A percentile compares a stretch with the other conserved stretches of the same genome.
These are phyloP conservation scores for Samia ricini DNA, from an alignment of 1,140 invertebrate species.

Conservation along the genomic window DNA sequence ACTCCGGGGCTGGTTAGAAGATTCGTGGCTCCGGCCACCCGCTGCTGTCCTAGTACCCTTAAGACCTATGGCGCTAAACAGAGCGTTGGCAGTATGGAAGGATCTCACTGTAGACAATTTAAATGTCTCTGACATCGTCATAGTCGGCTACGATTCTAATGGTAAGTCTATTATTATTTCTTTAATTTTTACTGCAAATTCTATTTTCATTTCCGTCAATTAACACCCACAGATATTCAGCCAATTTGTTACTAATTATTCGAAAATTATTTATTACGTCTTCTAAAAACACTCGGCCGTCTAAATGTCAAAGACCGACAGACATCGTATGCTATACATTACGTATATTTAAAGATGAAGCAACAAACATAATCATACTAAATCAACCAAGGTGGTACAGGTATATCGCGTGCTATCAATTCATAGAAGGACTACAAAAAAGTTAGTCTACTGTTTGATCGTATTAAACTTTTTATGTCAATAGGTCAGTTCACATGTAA, in stretches of 20 bases:
- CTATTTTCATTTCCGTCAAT: too few relatives aligned
- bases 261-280: background rate
- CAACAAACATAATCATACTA: background rate
- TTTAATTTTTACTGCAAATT: background rate
- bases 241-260: too few relatives aligned
- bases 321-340: background rate
- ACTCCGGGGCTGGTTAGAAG: conserved; percentile 77
- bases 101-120: conserved; percentile 52
- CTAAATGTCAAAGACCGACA: background rate
- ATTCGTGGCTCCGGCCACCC: conserved; percentile 78
- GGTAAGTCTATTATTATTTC: conserved; percentile 37
- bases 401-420: background rate
- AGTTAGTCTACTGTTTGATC: background rate
- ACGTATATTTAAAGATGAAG: background rate
- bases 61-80: conserved; percentile 63
- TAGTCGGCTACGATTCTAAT: conserved; percentile 67
- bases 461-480: background rate
- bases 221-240: too few relatives aligned
- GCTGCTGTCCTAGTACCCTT: conserved; percentile 76
- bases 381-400: background rate
- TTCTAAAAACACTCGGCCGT: background rate
- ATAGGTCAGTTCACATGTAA: background rate
- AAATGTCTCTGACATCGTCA: conserved; percentile 59
- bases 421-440: background rate
- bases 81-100: conserved; percentile 74